Percentiles rank a stretch among this genome's conserved stretches.
Conservation (phyloP, 2,797 vertebrate species). For the Uromys caudimaculatus region DNA sequence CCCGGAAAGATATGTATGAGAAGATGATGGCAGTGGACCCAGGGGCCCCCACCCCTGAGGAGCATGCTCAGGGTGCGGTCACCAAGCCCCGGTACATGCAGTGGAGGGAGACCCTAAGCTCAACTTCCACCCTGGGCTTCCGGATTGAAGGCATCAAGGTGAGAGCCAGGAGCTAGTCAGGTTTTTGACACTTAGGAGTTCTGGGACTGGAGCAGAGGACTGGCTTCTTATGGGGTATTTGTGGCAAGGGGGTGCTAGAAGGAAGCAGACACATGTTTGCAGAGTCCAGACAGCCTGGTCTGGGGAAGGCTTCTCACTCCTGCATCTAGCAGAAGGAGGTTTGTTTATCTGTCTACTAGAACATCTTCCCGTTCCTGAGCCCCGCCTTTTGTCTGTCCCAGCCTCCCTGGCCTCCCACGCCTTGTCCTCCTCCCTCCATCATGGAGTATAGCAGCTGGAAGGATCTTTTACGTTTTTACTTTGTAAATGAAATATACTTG, state of each 20-base stretch:
- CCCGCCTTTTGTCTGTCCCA: neutral
- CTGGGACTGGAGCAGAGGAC: neutral
- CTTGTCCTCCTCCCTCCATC: neutral
- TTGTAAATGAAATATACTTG: neutral
- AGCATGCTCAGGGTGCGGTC: conserved; percentile 89
- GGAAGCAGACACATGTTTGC: neutral
- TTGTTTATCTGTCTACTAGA: neutral
- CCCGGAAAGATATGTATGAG: conserved; percentile 93
- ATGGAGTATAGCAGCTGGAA: neutral
- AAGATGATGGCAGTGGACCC: conserved; percentile 94
- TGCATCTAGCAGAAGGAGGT: neutral
- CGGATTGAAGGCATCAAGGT: conserved; percentile 95
- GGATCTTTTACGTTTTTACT: neutral
- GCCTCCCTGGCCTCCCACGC: neutral
- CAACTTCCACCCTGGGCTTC: conserved; percentile 91
- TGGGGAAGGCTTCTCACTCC: neutral
- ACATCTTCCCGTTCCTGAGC: neutral
- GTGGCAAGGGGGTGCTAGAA: neutral
- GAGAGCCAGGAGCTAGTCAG: neutral
- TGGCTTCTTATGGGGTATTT: neutral
- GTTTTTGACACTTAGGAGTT: neutral
- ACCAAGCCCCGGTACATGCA: conserved; percentile 94
- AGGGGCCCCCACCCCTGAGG: conserved; percentile 88
- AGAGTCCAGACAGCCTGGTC: neutral
- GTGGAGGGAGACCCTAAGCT: conserved; percentile 92